phyloP scores from a whole-genome alignment of 2,888 invertebrate species.

The Barypeithes pellucidus region DNA sequence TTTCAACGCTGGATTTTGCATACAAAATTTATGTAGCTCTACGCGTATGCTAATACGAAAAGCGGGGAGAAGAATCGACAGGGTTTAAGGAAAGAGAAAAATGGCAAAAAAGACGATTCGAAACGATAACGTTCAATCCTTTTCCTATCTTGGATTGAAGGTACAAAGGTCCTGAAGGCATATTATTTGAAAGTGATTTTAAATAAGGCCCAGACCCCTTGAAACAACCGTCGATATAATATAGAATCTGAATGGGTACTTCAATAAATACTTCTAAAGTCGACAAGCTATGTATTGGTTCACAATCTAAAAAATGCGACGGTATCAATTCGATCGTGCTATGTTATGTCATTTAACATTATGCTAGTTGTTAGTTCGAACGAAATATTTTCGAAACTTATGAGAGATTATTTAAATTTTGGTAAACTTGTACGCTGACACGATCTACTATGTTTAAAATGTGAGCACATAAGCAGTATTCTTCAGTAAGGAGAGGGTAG shows the following conservation, averaged over 20 bases:
- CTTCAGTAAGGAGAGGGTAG: too few species aligned
- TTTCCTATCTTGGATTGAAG: constrained; percentile 41
- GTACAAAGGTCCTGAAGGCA: constrained; percentile 40
- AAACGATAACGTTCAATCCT: constrained; percentile 51
- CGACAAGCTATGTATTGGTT: too few species aligned
- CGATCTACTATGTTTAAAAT: too few species aligned
- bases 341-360: too few species aligned
- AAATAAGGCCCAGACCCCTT: not conserved
- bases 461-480: too few species aligned
- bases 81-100: constrained; percentile 43
- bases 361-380: too few species aligned
- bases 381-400: too few species aligned
- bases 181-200: constrained; percentile 33
- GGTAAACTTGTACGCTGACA: too few species aligned
- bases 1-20: constrained; percentile 49
- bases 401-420: too few species aligned
- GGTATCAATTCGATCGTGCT: too few species aligned
- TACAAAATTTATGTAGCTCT: constrained; percentile 53
- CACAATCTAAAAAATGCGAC: too few species aligned
- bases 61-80: constrained; percentile 49
- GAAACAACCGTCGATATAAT: not conserved
- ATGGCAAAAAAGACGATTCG: constrained; percentile 43
- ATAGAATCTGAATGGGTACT: not conserved
- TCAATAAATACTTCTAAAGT: too few species aligned
- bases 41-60: constrained; percentile 52